phyloP scores from a whole-genome alignment of 2,113 vertebrate genomes.

The Pedionomus torquatus region DNA sequence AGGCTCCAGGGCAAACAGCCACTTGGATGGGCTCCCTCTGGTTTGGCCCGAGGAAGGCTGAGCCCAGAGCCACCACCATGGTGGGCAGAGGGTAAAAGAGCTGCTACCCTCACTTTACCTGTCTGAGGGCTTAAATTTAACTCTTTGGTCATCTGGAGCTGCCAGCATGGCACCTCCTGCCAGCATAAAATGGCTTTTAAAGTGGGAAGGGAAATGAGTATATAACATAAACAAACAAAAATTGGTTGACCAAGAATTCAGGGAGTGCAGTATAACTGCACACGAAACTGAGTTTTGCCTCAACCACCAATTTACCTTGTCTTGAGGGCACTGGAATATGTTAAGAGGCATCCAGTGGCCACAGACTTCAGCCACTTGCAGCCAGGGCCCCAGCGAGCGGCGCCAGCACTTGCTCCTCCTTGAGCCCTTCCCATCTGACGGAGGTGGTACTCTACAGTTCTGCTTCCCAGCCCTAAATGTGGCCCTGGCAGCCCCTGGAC shows the following conservation, averaged over 20 bases:
- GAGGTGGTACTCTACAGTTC: neutral
- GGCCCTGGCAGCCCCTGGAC: neutral
- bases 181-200: constrained; percentile 35
- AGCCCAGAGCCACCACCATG: neutral
- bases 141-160: neutral
- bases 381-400: neutral
- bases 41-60: neutral
- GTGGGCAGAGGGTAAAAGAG: neutral
- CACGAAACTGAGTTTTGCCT: constrained; percentile 54
- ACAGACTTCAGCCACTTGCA: neutral
- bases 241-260: constrained; percentile 67
- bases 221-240: constrained; percentile 66
- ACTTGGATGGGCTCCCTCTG: neutral
- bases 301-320: constrained; percentile 73
- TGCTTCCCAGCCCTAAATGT: neutral
- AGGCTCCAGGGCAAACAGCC: neutral
- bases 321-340: constrained; percentile 69
- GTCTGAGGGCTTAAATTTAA: neutral
- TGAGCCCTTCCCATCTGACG: neutral
- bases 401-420: constrained; percentile 33
- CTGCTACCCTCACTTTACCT: neutral
- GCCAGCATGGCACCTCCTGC: constrained; percentile 25
- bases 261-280: constrained; percentile 36
- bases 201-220: constrained; percentile 48
- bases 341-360: constrained; percentile 66